Base-by-base conservation (phyloP, 1,140 invertebrate genomes). In the Cydia strobilella region DNA sequence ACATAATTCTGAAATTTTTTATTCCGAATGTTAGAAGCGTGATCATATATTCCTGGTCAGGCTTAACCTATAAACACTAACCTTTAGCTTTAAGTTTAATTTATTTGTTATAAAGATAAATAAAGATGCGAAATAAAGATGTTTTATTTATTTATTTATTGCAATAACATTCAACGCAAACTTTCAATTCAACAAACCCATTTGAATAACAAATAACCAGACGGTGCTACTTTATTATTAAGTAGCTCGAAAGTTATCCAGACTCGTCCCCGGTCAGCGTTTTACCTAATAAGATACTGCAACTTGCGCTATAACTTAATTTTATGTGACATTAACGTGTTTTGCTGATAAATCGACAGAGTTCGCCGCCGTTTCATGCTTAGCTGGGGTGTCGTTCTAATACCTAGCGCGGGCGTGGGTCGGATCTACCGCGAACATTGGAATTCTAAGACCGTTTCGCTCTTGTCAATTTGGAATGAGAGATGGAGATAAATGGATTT, bases 251-350 rank as follows among this genome's bases (percentile, higher is more conserved):
- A 66, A 66, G 63, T 66, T 66, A 35, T 35, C 63, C 63, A 35
- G 13, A 66, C 25, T 48, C 27, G 42, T 77, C 76, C 74, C 76
- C 31, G 71, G 69, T 74, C 71, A 73, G 75, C 66, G 59, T 76
- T 76, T 76, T 74, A 31, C 72, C 48, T 75, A 77, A 75, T 77
- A 77, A 74, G 76, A 73, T 76, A 75, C 73, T 78, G 74, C 69
- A 80, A 80, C 79, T 80, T 78, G 23, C 42, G 48, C 77, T 54
- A 80, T 80, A 79, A 79, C 75, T 80, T 79, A 76, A 79, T 79
- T 80, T 80, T 80, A 79, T 79, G 79, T 76, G 76, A 78, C 75
- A 76, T 71, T 76, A 75, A 76, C 75, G 76, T 77, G 75, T 80
- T 75, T 75, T 35, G 39, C 71, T 75, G 75, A 78, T 76, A 78